phyloP scores from a whole-genome alignment of 1,140 invertebrate genomes.

The Ruditapes philippinarum region DNA sequence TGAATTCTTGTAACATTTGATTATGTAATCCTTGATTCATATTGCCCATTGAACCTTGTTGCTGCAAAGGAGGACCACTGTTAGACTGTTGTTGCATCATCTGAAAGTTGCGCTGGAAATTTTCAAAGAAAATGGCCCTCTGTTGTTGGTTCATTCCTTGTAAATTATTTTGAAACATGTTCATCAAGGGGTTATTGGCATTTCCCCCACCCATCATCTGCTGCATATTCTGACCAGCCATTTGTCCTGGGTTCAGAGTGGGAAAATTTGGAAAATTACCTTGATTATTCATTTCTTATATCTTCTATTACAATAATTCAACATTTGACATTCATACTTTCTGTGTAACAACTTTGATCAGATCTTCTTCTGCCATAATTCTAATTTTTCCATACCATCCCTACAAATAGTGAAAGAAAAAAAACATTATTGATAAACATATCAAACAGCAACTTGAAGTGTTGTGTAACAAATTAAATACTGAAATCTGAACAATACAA shows the following conservation, averaged over 20 bases:
- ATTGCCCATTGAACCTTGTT: background rate
- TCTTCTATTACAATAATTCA: too few relatives aligned
- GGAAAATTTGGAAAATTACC: background rate
- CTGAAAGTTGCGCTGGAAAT: background rate
- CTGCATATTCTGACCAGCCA: background rate
- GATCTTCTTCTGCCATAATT: too few relatives aligned
- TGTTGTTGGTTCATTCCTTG: slow-evolving; percentile 14
- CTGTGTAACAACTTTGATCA: too few relatives aligned
- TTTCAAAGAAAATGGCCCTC: background rate
- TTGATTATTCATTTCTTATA: slow-evolving; percentile 43
- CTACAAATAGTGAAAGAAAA: too few relatives aligned
- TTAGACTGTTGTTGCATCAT: slow-evolving; percentile 16
- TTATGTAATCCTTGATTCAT: background rate
- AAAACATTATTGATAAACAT: too few relatives aligned
- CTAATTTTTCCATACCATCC: too few relatives aligned
- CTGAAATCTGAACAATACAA: too few relatives aligned
- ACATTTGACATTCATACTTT: too few relatives aligned
- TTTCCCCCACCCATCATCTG: background rate
- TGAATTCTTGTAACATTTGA: background rate
- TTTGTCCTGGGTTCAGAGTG: background rate
- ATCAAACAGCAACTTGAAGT: too few relatives aligned
- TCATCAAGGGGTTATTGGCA: background rate
- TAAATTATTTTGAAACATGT: background rate
- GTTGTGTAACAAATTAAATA: too few relatives aligned
- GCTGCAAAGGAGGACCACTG: background rate